Evolutionary conservation across 2,113 vertebrate genomes (phyloP).

Genomic region (Motacilla tschutschensis): DNA sequence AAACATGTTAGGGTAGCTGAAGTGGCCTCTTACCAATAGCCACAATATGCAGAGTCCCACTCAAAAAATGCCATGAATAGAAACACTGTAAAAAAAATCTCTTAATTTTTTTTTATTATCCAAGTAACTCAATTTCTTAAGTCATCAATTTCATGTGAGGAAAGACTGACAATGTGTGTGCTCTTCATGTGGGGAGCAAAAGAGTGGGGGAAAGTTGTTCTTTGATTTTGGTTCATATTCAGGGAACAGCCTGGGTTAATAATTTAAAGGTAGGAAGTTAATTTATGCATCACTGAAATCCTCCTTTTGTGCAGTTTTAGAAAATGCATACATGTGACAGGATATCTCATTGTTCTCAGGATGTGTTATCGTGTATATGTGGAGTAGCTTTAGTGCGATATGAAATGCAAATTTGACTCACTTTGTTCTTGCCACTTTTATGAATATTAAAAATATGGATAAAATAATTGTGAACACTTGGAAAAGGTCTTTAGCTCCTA

Average conservation of each 20-base stretch:
- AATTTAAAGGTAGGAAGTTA: constrained; percentile 64
- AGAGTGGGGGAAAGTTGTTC: background rate
- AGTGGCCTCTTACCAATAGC: background rate
- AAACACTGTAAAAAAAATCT: background rate
- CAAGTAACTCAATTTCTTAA: background rate
- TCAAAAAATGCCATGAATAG: background rate
- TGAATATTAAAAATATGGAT: constrained; percentile 67
- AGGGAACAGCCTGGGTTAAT: constrained; percentile 51
- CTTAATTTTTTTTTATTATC: background rate
- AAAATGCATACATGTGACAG: constrained; percentile 56
- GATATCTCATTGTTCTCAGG: constrained; percentile 60
- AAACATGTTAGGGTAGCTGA: background rate
- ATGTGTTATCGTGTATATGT: constrained; percentile 56
- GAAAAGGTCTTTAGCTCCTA: constrained; percentile 53
- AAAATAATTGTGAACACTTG: constrained; percentile 64
- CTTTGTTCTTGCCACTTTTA: constrained; percentile 68
- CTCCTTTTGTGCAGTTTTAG: constrained; percentile 61
- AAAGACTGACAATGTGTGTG: background rate
- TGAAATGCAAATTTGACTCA: constrained; percentile 65
- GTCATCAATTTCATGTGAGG: background rate
- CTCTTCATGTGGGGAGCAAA: background rate
- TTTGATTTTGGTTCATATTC: constrained; percentile 45
- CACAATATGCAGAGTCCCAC: background rate
- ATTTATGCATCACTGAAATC: constrained; percentile 61
- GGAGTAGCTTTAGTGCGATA: constrained; percentile 50